phyloP scores from a whole-genome alignment of 2,113 vertebrate species.

The Notiomystis cincta region DNA sequence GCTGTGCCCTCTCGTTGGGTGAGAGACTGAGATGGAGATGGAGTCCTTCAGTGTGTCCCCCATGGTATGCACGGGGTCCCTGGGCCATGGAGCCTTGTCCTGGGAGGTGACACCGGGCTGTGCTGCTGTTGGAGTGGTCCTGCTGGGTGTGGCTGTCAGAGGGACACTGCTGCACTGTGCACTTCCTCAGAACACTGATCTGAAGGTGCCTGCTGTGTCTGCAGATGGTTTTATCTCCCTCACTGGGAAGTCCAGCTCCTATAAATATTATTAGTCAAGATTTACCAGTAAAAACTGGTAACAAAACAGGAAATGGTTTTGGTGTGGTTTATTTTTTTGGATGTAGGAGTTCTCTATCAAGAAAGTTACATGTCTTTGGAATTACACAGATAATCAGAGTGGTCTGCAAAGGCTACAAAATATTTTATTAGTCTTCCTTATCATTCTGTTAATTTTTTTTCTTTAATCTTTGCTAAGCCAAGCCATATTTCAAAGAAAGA shows the following conservation, averaged over 20 bases:
- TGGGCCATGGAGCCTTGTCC: background rate
- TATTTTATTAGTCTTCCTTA: background rate
- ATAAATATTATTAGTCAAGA: background rate
- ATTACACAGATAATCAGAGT: background rate
- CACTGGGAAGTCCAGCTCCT: background rate
- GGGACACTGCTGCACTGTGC: background rate
- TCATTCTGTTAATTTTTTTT: background rate
- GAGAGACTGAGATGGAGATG: background rate
- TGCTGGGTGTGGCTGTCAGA: background rate
- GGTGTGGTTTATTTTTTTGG: background rate
- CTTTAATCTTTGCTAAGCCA: background rate
- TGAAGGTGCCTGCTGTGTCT: background rate
- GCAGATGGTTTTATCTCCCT: background rate
- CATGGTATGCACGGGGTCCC: background rate
- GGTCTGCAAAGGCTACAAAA: background rate
- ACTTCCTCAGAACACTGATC: background rate
- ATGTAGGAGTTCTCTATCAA: background rate
- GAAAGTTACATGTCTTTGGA: background rate
- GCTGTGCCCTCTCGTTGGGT: accelerated
- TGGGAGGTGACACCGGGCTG: background rate
- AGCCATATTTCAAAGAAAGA: background rate
- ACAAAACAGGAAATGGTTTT: background rate
- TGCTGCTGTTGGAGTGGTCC: background rate
- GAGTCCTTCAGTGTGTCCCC: background rate
- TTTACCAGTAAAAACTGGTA: background rate